These are phyloP conservation scores for Mus pahari DNA, from an alignment of 2,113 vertebrate genomes.

Conservation along the genomic window DNA sequence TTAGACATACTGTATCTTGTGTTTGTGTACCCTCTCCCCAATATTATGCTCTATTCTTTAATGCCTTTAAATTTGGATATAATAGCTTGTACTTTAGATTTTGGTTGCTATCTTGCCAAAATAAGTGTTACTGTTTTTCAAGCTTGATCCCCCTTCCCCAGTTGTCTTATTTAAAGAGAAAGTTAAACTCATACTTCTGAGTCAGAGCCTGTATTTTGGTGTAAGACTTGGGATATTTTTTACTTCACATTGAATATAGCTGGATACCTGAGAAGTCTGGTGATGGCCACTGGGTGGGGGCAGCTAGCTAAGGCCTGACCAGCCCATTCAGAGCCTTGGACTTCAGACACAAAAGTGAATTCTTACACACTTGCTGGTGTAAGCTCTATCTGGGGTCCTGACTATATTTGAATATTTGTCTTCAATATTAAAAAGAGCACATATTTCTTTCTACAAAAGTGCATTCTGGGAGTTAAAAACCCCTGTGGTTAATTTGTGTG, in stretches of 20 bases:
- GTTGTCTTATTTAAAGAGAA: slow-evolving; percentile 65
- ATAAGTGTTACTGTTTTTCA: slow-evolving; percentile 63
- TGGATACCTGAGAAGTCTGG: slow-evolving; percentile 41
- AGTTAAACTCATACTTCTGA: slow-evolving; percentile 67
- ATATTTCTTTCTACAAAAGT: not conserved
- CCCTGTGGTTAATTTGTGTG: not conserved
- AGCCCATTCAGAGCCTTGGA: not conserved
- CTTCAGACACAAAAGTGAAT: not conserved
- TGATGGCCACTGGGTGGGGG: not conserved
- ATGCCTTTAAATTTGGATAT: too few relatives aligned
- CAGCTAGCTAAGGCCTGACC: not conserved
- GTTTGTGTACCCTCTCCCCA: too few relatives aligned
- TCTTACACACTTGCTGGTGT: not conserved
- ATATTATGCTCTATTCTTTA: too few relatives aligned
- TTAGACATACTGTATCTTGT: too few relatives aligned
- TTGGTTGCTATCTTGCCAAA: too few relatives aligned
- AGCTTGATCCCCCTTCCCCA: not conserved
- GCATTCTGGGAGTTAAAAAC: not conserved
- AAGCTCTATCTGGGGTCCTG: not conserved
- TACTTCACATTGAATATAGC: slow-evolving; percentile 64
- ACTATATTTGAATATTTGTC: not conserved
- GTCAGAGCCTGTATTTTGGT: slow-evolving; percentile 64
- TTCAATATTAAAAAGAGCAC: not conserved
- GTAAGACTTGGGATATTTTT: slow-evolving; percentile 59
- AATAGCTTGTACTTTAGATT: too few relatives aligned